Base-by-base conservation (phyloP, 2,113 vertebrate genomes). In the Porphyrio hochstetteri region DNA sequence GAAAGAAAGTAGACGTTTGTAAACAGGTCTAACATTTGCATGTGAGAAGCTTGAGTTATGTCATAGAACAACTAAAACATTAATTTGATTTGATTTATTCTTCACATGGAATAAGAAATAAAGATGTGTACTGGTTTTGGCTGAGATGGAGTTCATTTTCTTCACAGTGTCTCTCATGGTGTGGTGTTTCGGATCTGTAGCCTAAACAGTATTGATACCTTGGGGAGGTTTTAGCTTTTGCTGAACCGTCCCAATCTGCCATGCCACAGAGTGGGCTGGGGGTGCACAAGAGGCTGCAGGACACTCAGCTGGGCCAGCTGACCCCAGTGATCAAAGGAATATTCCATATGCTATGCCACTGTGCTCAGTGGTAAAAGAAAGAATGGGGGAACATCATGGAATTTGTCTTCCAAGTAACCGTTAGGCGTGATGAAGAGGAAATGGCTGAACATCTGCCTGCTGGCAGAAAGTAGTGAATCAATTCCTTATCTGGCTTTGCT, bases 301-400 rank as follows among this genome's bases (percentile, higher is more conserved):
- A 65, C 60, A 46, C 31, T 19, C 31, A 19, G 59, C 33, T 20
- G 4, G 75, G 42, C 71, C 74, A 61, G 52, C 53, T 44, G 59
- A 63, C 14, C 44, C 35, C 24, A 2, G 2, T 18, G 81, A 21
- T 27, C 64, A 18, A 6, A 36, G 71, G 14, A n/a, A 11, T 36
- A 23, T 20, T 3, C 52, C 40, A 20, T 10, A 44, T 46, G 12
- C 1, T 1, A 5, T 3, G 42, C 2, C 1, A 0, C 29, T 5
- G 1, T 7, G 40, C 10, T 48, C 46, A 35, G 40, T 0, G 2
- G 12, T 3, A 4, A 48, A 24, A 42, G 7, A 3, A 55, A 12
- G 16, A 60, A 5, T 19, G 23, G 4, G 1, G 23, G 4, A 1
- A 16, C 3, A 7, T 8, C 7, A 11, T 0, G 9, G 25, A 3